These are phyloP conservation scores for Pampusana beccarii DNA, from an alignment of 2,113 vertebrate genomes.

Conservation along the genomic window DNA sequence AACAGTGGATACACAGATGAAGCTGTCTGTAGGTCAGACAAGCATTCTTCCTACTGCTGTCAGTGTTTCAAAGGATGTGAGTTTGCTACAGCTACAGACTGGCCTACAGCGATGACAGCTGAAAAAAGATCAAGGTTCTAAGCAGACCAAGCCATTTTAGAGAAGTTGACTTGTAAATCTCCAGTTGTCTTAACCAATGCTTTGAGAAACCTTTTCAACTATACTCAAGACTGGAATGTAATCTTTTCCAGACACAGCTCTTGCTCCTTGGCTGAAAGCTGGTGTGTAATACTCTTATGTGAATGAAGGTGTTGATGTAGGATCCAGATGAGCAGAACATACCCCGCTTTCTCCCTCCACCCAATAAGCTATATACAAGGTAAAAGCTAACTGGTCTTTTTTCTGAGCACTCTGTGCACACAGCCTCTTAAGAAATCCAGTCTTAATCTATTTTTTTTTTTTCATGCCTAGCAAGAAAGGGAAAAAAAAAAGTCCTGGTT, in stretches of 20 bases:
- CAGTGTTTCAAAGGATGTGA: neutral
- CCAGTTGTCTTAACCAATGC: neutral
- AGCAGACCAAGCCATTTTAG: neutral
- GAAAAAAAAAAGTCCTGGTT: neutral
- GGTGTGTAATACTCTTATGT: fast-evolving
- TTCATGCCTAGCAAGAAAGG: neutral
- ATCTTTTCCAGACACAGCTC: neutral
- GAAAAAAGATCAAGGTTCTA: neutral
- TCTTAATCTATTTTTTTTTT: neutral
- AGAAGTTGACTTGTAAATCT: neutral
- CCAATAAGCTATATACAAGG: neutral
- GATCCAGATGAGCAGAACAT: neutral
- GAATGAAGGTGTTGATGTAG: neutral
- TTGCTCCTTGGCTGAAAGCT: neutral
- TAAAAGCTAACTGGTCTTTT: neutral
- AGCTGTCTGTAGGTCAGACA: neutral
- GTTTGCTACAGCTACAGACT: neutral
- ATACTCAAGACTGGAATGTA: neutral
- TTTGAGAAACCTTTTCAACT: neutral
- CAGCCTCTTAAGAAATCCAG: neutral
- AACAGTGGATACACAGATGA: neutral
- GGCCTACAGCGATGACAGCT: neutral
- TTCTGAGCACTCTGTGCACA: neutral
- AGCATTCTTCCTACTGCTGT: neutral
- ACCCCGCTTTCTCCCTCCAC: neutral